These are phyloP conservation scores for Leucoptera coffeella DNA, from an alignment of 2,888 invertebrate species.

Conservation along the genomic window DNA sequence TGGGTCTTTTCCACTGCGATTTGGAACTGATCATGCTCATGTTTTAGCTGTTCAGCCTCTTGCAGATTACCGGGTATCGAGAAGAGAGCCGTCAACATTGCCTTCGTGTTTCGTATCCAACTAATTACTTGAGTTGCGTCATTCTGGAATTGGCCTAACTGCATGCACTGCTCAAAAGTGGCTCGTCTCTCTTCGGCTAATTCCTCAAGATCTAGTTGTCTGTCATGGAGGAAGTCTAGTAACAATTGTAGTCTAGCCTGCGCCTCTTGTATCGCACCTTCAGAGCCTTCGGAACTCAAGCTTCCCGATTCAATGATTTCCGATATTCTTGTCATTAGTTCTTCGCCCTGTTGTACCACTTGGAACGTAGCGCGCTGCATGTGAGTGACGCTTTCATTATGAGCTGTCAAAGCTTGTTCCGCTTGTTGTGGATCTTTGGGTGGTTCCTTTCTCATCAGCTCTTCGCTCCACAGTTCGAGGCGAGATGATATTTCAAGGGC, in stretches of 20 bases:
- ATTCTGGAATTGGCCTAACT: slow-evolving; percentile 88
- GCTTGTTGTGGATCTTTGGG: slow-evolving; percentile 76
- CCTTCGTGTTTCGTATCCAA: slow-evolving; percentile 96
- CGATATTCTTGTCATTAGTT: slow-evolving; percentile 71
- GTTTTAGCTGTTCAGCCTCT: slow-evolving; percentile 89
- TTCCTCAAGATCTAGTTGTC: slow-evolving; percentile 89
- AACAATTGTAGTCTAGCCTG: slow-evolving; percentile 77
- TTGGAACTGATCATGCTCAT: slow-evolving; percentile 96
- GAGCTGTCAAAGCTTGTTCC: slow-evolving; percentile 81
- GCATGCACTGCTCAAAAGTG: slow-evolving; percentile 89
- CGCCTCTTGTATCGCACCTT: slow-evolving; percentile 78
- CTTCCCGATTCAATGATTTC: slow-evolving; percentile 38
- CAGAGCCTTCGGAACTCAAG: slow-evolving; percentile 62
- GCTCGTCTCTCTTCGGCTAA: slow-evolving; percentile 85
- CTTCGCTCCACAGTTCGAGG: slow-evolving; percentile 91
- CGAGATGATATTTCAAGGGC: slow-evolving; percentile 82
- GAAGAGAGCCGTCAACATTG: slow-evolving; percentile 91
- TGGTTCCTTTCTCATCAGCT: slow-evolving; percentile 80
- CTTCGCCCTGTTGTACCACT: slow-evolving; percentile 90
- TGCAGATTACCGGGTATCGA: slow-evolving; percentile 84
- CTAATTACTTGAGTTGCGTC: slow-evolving; percentile 94
- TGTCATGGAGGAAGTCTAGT: slow-evolving; percentile 81
- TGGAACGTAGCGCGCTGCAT: slow-evolving; percentile 94
- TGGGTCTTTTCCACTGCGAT: slow-evolving; percentile 95
- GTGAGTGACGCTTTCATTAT: slow-evolving; percentile 90